Evolutionary conservation across 2,888 invertebrate genomes (phyloP), one percentile per base, ranked within the genome.

Genomic region (Synergus japonicus): DNA sequence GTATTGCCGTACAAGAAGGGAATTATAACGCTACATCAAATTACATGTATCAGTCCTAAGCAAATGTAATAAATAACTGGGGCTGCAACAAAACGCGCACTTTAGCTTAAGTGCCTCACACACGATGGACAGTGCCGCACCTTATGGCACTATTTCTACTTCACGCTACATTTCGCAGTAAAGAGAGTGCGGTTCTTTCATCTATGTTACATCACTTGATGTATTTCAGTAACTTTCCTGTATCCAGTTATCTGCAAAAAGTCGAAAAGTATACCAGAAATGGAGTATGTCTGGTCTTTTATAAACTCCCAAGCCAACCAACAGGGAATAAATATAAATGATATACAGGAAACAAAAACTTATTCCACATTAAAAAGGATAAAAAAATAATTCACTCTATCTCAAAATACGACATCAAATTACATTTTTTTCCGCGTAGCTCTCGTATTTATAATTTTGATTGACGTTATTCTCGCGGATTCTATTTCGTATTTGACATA

Each of bases 11-110:
- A 41, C 79, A 79, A 60, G 76, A 49, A 49, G 78, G 69, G 77
- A 77, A 80, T 82, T 81, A 81, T 82, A 81, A 81, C 81, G 80
- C 79, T 81, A 80, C 79, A 78, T 79, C 79, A 67, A 77, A 78
- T 79, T 78, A 79, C 77, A 63, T 77, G 77, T 79, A 79, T 63
- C 76, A 49, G 67, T 49, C 76, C 69, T 77, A 18, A 80, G 76
- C 63, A 67, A 67, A 49, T 78, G 60, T 69, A 54, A 78, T 58
- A 63, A 78, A 73, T 69, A 63, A 69, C 64, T 37, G 41, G 65
- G 65, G 54, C 43, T 66, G 41, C 43, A 43, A 66, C 66, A 66
- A 58, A 73, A 73, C 73, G 37, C 15, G 54, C 37, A 73, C 54
- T 54, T 73, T 73, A 73, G 73, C 41, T 73, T 54, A 73, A 73